Base-by-base conservation (phyloP, 53 echinoderm and acorn worm species). In the Holothuria scabra region DNA sequence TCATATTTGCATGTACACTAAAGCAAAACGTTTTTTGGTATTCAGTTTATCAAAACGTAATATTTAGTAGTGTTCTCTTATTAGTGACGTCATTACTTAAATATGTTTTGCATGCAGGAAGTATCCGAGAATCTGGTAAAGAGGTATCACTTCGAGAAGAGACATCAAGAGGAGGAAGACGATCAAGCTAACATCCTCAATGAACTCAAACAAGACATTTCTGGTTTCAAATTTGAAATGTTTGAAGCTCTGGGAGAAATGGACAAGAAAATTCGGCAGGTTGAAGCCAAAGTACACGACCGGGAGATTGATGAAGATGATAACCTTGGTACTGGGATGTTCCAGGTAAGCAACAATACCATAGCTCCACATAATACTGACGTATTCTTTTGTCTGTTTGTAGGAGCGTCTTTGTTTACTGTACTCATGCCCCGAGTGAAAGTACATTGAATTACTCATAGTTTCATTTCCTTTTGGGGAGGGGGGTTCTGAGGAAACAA, bases 161-260 rank as follows among this genome's bases (percentile, higher is more conserved):
- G 96, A n/a, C 93, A 96, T 82, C 90, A 96, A 72, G 96, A 96
- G 56, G 96, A 96, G 34, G 96, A 96, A 22, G 96, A 93, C 31
- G 96, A 96, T 78, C 92, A 91, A 83, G 95, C 95, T 11, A 95
- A 89, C 74, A 79, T 93, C 23, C 74, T 96, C 67, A 92, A 93
- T 64, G 93, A 93, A 56, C 90, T 96, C 44, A 96, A 96, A 66
- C 96, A 96, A 74, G 96, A 96, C 57, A 96, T 96, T 32, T 93
- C 93, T 4, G 96, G 96, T 12, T 96, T 96, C 85, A 96, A 96
- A 74, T 96, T 90, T 52, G 96, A 96, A 85, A 96, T 96, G 96
- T 96, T 96, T 74, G 96, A 96, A 72, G 96, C 96, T 10, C 93
- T 96, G n/a, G 90, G 92, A 18, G 96, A 96, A 83, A 96, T 96